Evolutionary conservation across 2,888 invertebrate genomes (phyloP), one percentile per base, ranked within the genome.

Genomic region (Lasioglossum oenotherae): DNA sequence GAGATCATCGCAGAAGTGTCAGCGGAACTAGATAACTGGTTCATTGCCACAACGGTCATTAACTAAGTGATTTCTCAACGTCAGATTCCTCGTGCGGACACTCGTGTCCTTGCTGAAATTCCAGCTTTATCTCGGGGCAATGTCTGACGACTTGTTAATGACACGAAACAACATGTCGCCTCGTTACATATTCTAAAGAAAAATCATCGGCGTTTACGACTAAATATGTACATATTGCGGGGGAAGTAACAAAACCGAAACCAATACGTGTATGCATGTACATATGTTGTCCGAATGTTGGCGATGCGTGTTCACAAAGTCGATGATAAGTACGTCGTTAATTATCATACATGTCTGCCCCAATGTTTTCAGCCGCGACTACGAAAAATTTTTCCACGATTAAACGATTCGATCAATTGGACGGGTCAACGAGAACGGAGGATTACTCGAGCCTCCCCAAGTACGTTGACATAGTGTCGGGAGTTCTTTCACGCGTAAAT

Each of bases 321-420:
- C 67, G 19, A 67, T 67, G 53, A 27, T 53, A 81, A 76, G 14
- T 44, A 44, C 35, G 60, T 31, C 16, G 44, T 10, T 16, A 31
- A n/a, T n/a, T 23, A 8, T 57, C 60, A 27, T 53, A 10, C 41
- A 38, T 19, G 38, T 12, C 12, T 5, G 60, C 74, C 57, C 19
- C 81, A 67, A 81, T 73, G 76, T 71, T 78, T 71, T 69, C 73
- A 80, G 77, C 78, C 5, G 60, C 46, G 73, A 23, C 72, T 35
- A 64, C 46, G 64, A 85, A 86, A 87, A 92, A 74, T 90, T 91
- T 64, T 92, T 92, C 92, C 91, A 89, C 85, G 88, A 84, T 80
- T 75, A 83, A 88, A 88, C 83, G 86, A 85, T 81, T 82, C 86
- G 88, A 90, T 92, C 92, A 90, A 91, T 90, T 87, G 86, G 80